Evolutionary conservation across 2,113 vertebrate species (phyloP).

Genomic region (Suncus etruscus): DNA sequence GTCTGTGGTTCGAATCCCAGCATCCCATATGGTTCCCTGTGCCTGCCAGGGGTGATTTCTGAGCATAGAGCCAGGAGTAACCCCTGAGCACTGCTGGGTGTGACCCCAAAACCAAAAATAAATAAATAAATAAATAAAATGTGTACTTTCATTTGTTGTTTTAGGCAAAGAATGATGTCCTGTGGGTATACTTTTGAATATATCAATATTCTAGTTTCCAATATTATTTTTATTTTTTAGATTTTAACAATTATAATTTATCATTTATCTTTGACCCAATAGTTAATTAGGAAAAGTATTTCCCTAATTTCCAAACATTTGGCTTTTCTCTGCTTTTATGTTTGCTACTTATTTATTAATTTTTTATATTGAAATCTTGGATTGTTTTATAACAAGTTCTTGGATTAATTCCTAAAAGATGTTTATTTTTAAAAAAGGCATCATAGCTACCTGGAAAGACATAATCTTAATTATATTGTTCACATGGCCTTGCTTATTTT

Average conservation of each 20-base stretch:
- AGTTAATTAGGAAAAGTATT: constrained; percentile 33
- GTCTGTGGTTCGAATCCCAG: no score
- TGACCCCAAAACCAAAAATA: no score
- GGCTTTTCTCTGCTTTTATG: constrained; percentile 44
- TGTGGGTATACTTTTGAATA: constrained; percentile 39
- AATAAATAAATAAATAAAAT: no score
- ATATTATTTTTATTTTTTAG: constrained; percentile 43
- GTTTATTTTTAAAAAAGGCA: constrained; percentile 57
- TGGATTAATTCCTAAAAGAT: constrained; percentile 65
- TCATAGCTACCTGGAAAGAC: constrained; percentile 42
- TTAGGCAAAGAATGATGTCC: background rate
- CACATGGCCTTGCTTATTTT: constrained; percentile 55
- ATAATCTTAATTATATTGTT: constrained; percentile 61
- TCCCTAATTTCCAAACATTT: constrained; percentile 23
- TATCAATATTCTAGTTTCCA: constrained; percentile 9
- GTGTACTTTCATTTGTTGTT: constrained; percentile 18
- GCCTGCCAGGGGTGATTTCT: no score
- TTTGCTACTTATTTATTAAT: constrained; percentile 58
- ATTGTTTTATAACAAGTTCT: constrained; percentile 48
- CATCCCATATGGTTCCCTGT: no score
- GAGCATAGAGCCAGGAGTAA: no score
- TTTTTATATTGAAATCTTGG: constrained; percentile 41
- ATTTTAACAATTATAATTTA: constrained; percentile 20
- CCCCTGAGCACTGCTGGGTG: no score
- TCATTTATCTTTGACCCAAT: constrained; percentile 39